These are phyloP conservation scores for Emesis castigata DNA, from an alignment of 2,888 invertebrate species.

Conservation along the genomic window DNA sequence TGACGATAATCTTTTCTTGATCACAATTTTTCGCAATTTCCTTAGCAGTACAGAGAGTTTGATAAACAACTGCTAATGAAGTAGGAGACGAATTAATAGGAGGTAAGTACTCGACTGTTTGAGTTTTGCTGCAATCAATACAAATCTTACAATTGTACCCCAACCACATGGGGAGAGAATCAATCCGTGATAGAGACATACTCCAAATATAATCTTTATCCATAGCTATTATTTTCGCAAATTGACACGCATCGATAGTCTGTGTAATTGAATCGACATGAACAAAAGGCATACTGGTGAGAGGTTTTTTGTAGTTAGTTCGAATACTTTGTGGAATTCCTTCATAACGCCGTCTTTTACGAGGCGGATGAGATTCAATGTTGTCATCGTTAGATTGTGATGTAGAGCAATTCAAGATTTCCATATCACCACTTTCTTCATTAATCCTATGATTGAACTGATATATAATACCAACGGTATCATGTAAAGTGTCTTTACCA, in stretches of 20 bases:
- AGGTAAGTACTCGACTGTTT: background rate
- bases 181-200: slow-evolving; percentile 56
- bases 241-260: slow-evolving; percentile 1
- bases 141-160: background rate
- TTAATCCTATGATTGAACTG: background rate
- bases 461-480: background rate
- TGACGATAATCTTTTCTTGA: background rate
- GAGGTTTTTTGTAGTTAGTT: background rate
- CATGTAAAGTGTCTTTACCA: slow-evolving; percentile 27
- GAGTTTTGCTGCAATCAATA: background rate
- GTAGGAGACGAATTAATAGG: background rate
- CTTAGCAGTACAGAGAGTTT: background rate
- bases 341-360: background rate
- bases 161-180: slow-evolving; percentile 9
- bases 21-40: background rate
- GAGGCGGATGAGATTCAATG: background rate
- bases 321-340: background rate
- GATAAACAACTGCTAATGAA: background rate
- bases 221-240: slow-evolving; percentile 49
- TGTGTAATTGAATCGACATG: background rate
- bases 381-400: background rate
- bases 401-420: background rate
- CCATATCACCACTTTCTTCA: background rate
- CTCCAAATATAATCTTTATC: slow-evolving; percentile 64
- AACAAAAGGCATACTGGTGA: slow-evolving; percentile 16